Evolutionary conservation across 2,113 vertebrate species (phyloP).

Genomic region (Phalacrocorax brasilianus): DNA sequence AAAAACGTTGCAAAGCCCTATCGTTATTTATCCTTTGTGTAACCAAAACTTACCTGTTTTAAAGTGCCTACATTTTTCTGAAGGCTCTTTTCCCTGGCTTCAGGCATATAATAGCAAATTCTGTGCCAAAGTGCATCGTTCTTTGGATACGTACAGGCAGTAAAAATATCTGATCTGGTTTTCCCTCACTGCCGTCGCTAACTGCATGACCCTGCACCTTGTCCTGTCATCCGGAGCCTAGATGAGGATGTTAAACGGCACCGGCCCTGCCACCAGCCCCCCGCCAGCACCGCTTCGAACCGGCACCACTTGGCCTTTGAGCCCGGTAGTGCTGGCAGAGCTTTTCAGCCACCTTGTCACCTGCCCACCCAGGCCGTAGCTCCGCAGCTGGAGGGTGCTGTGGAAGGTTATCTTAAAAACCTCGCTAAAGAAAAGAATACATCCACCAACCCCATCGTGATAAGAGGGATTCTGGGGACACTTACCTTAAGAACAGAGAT

Average conservation of each 20-base stretch:
- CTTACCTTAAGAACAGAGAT: neutral
- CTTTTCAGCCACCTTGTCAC: neutral
- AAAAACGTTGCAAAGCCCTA: neutral
- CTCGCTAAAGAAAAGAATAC: neutral
- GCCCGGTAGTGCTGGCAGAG: neutral
- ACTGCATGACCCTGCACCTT: no score
- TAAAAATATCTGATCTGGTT: neutral
- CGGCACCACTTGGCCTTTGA: neutral
- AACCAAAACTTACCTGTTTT: neutral
- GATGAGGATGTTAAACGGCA: neutral
- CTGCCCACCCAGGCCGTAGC: fast-evolving
- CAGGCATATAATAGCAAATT: neutral
- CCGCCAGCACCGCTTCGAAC: fast-evolving
- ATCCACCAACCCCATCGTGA: neutral
- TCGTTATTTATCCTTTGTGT: neutral
- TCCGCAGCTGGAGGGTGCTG: no score
- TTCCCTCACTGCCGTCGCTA: neutral
- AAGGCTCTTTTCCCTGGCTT: neutral
- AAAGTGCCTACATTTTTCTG: neutral
- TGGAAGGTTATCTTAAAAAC: neutral
- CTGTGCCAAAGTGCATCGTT: neutral
- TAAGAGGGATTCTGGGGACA: neutral
- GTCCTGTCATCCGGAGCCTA: fast-evolving
- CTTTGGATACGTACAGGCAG: no score
- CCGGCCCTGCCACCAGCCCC: fast-evolving